Conservation (phyloP, 2,113 vertebrate genomes). For the Pterocles gutturalis region DNA sequence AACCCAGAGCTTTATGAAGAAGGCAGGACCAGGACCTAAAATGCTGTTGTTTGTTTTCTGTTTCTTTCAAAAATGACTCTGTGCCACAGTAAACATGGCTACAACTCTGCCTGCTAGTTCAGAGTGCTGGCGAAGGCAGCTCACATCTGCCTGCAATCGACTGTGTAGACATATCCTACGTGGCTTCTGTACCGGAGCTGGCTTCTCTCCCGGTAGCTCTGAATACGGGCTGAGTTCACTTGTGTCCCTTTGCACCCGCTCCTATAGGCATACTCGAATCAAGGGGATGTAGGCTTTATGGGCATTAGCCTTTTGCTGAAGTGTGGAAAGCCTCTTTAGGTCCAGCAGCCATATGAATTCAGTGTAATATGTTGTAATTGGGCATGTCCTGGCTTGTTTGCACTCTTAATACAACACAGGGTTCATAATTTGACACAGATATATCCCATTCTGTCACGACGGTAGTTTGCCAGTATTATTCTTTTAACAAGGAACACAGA, state of each 20-base stretch:
- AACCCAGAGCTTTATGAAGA: background rate
- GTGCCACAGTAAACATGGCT: conserved; percentile 33
- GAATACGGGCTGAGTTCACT: background rate
- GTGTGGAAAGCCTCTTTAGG: conserved; percentile 4
- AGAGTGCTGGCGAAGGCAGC: background rate
- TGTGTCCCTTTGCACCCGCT: background rate
- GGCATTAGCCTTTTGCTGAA: background rate
- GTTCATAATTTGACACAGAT: conserved; percentile 66
- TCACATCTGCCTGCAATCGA: conserved; percentile 34
- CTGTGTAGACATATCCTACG: background rate
- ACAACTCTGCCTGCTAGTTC: background rate
- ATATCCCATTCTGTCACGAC: conserved; percentile 40
- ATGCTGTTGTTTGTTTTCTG: conserved; percentile 24
- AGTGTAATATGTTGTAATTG: conserved; percentile 55
- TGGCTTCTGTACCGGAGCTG: background rate
- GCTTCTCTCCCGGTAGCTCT: background rate
- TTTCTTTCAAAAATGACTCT: conserved; percentile 12
- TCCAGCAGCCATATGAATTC: background rate
- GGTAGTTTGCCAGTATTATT: conserved; percentile 59
- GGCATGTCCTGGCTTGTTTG: conserved; percentile 58
- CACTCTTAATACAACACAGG: conserved; percentile 33
- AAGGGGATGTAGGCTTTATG: background rate
- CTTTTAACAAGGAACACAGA: conserved; percentile 52
- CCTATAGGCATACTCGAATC: background rate
- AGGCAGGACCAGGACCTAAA: background rate